Evolutionary conservation across 2,888 invertebrate species (phyloP).

Genomic region (Parnassius glacialis): DNA sequence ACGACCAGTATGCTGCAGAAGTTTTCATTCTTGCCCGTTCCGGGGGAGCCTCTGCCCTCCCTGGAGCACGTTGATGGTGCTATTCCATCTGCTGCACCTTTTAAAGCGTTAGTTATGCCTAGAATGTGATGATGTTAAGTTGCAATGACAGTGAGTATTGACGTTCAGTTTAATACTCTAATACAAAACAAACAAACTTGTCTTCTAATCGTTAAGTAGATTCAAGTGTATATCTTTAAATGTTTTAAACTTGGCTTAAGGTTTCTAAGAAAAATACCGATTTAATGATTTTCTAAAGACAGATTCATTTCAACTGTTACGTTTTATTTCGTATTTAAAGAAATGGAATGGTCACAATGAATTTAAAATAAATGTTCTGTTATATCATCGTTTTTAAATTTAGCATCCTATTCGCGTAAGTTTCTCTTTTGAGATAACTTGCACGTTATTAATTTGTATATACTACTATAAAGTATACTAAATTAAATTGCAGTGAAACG

Average conservation of each 20-base stretch:
- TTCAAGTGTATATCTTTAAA: no score
- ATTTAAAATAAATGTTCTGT: no score
- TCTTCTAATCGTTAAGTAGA: no score
- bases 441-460: no score
- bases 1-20: constrained; percentile 87
- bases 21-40: constrained; percentile 84
- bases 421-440: neutral
- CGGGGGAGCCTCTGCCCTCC: constrained; percentile 83
- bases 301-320: no score
- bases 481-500: constrained; percentile 1
- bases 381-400: neutral
- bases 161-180: neutral
- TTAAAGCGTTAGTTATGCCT: constrained; percentile 82
- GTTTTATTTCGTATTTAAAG: no score
- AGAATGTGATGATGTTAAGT: constrained; percentile 44
- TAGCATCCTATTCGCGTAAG: neutral
- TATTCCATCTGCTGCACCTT: constrained; percentile 88
- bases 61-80: constrained; percentile 87
- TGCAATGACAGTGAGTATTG: neutral
- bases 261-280: no score
- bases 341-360: no score
- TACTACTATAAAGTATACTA: no score
- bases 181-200: no score
- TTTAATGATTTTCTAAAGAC: no score
- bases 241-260: no score